Base-by-base conservation (phyloP, 1,140 invertebrate species). In the Arion vulgaris region DNA sequence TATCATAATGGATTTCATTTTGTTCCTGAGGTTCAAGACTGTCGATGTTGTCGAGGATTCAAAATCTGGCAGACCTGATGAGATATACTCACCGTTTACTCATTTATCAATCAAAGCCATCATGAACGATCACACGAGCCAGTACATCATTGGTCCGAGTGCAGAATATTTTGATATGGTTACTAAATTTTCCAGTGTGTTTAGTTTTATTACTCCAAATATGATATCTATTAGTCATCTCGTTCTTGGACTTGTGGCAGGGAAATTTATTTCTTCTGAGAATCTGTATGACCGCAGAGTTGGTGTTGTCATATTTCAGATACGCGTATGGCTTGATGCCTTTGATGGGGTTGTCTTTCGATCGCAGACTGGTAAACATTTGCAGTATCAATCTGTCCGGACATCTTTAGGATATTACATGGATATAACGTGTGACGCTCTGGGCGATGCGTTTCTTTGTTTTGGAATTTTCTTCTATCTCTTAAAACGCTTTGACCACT, bases 161-260 rank as follows among this genome's bases (percentile, higher is more conserved):
- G 84, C 89, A 9, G 90, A 91, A 83, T 87, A 85, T 38, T 90
- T 92, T 62, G 86, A 92, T 72, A 77, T 86, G 45, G 81, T 88
- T 45, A 88, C 90, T 5, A 78, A 87, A 39, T 92, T 92, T 83
- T 91, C 89, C 69, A 83, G 87, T 57, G 80, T 88, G 39, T 90
- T 91, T 81, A 90, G 85, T 72, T 91, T 90, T 77, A 90, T 92
- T 9, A 90, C 90, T 19, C 88, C 91, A 26, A 91, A 92, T 83
- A 88, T 91, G 83, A 88, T 92, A 34, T 90, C 87, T 13, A 83
- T 91, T 51, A 85, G 83, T 38, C 90, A 91, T 85, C 85, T 91
- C 38, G 51, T 89, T 78, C 32, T 91, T 0, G 85, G 87, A 7
- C 83, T 91, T 32, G 62, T 91, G 26, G 79, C 89, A 32, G 87